phyloP scores from a whole-genome alignment of 2,113 vertebrate species.

The Alectura lathami region DNA sequence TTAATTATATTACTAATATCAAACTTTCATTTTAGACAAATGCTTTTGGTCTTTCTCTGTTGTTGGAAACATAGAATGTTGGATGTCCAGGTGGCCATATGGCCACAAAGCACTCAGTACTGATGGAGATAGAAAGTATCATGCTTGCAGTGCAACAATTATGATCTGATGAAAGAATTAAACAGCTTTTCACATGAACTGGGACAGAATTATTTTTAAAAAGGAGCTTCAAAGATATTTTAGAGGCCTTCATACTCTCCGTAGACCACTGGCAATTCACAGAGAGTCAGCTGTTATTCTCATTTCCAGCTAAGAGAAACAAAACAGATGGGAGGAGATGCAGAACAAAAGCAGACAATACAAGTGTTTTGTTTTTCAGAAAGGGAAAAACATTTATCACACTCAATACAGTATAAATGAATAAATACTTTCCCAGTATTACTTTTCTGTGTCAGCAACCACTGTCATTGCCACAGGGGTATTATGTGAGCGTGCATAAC shows the following conservation, averaged over 20 bases:
- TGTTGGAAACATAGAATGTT: background rate
- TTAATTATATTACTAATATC: background rate
- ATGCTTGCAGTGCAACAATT: background rate
- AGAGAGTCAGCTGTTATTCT: constrained; percentile 47
- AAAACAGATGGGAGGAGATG: constrained; percentile 48
- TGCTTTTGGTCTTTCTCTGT: background rate
- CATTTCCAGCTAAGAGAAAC: constrained; percentile 55
- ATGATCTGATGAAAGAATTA: constrained; percentile 55
- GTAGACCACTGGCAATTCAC: constrained; percentile 26
- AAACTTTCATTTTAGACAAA: background rate
- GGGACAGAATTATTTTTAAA: constrained; percentile 8
- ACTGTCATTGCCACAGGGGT: constrained; percentile 26
- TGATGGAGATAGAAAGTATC: constrained; percentile 23
- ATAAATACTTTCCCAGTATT: constrained; percentile 58
- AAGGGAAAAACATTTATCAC: constrained; percentile 52
- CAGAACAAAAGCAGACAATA: constrained; percentile 57
- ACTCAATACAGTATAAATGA: constrained; percentile 33
- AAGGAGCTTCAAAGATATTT: constrained; percentile 28
- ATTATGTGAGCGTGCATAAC: background rate
- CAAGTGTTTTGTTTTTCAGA: constrained; percentile 62
- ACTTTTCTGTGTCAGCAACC: constrained; percentile 48
- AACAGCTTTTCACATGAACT: constrained; percentile 18
- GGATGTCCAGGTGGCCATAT: background rate
- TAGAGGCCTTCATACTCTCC: constrained; percentile 31
- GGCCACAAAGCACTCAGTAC: background rate